Evolutionary conservation across 1,140 invertebrate genomes (phyloP).

Genomic region (Meloidogyne exigua): DNA sequence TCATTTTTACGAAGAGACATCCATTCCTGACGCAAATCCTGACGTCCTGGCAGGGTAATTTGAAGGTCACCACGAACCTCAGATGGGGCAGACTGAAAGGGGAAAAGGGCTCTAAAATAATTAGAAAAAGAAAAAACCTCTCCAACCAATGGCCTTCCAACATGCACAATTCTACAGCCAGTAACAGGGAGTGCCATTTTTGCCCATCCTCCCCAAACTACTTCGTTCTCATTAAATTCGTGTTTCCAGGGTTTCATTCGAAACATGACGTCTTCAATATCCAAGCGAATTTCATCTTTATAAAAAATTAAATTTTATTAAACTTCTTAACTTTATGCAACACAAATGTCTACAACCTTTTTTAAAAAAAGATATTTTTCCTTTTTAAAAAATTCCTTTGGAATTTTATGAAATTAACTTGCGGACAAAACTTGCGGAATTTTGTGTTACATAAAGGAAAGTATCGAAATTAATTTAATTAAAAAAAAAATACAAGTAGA

Average conservation of each 20-base stretch:
- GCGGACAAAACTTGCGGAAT: no score
- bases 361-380: no score
- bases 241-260: constrained; percentile 85
- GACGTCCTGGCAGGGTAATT: constrained; percentile 82
- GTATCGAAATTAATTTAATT: constrained; percentile 15
- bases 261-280: constrained; percentile 92
- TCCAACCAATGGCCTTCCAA: constrained; percentile 72
- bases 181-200: constrained; percentile 93
- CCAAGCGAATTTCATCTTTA: constrained; percentile 90
- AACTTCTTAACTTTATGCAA: no score
- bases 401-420: no score
- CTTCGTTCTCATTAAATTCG: constrained; percentile 73
- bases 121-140: constrained; percentile 69
- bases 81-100: constrained; percentile 75
- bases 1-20: constrained; percentile 87
- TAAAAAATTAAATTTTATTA: constrained; percentile 59
- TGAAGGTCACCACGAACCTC: constrained; percentile 88
- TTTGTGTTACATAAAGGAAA: no score
- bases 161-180: constrained; percentile 81
- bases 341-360: no score
- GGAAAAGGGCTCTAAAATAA: neutral
- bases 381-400: no score
- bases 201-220: constrained; percentile 93
- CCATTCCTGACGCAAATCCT: constrained; percentile 93
- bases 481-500: constrained; percentile 79